A percentile compares a stretch with the other conserved stretches of the same genome.
Evolutionary conservation across 2,888 invertebrate species (phyloP).

Genomic region (Lapara coniferarum): DNA sequence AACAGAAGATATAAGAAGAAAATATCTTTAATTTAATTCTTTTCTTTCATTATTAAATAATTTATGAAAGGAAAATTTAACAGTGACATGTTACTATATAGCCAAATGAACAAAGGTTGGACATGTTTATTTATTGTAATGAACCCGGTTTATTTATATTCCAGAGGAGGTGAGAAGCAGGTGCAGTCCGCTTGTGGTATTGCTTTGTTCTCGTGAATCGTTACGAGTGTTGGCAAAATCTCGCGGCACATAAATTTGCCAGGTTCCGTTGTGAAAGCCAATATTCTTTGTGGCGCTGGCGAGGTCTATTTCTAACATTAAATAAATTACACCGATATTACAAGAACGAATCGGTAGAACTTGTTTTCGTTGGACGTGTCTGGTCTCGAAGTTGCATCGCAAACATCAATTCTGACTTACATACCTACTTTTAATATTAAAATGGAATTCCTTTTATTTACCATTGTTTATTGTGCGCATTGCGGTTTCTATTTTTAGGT

Average conservation of each 20-base stretch:
- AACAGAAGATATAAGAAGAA: too few species aligned
- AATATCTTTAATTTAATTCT: too few species aligned
- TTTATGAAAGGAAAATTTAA: too few species aligned
- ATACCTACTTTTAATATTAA: conserved; percentile 48
- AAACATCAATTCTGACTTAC: conserved; percentile 68
- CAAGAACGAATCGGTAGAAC: conserved; percentile 79
- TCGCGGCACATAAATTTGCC: conserved; percentile 78
- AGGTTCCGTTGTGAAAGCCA: conserved; percentile 82
- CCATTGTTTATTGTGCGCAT: conserved; percentile 29
- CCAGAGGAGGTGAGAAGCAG: conserved; percentile 9
- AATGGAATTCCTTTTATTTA: conserved; percentile 40
- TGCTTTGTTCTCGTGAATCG: conserved; percentile 68
- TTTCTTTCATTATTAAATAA: too few species aligned
- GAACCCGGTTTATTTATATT: not conserved
- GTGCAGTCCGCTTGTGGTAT: not conserved
- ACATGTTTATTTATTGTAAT: not conserved
- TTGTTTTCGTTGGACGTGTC: conserved; percentile 74
- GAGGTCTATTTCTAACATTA: conserved; percentile 81
- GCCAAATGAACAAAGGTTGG: not conserved
- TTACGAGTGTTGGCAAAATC: conserved; percentile 68
- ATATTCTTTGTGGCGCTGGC: conserved; percentile 80
- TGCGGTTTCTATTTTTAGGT: not conserved
- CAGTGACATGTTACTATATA: not conserved
- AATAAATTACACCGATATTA: conserved; percentile 82
- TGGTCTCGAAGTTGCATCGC: conserved; percentile 66